phyloP scores from a whole-genome alignment of 2,888 invertebrate genomes.

The Drosophila demipolita region DNA sequence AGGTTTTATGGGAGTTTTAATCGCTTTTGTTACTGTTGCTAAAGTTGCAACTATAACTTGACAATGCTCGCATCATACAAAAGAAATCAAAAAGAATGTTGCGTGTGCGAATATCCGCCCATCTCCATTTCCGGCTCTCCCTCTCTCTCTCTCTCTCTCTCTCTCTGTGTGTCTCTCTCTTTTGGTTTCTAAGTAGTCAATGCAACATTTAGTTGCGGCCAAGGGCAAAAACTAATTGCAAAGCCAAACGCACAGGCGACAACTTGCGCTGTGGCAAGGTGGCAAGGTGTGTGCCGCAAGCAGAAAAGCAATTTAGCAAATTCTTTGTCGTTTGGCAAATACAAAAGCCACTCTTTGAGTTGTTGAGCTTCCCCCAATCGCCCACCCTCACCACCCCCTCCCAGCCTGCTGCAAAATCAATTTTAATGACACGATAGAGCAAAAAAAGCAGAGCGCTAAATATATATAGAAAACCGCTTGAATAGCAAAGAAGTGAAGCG shows the following conservation, averaged over 20 bases:
- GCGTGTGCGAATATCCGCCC: slow-evolving; percentile 40
- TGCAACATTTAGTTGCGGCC: slow-evolving; percentile 72
- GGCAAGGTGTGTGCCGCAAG: slow-evolving; percentile 48
- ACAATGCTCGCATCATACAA: slow-evolving; percentile 46
- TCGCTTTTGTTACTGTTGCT: slow-evolving; percentile 80
- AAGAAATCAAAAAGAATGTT: slow-evolving; percentile 54
- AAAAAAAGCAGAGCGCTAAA: slow-evolving; percentile 44
- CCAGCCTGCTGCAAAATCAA: slow-evolving; percentile 66
- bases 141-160: neutral
- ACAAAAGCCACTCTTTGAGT: slow-evolving; percentile 66
- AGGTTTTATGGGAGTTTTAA: slow-evolving; percentile 82
- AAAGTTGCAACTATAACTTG: slow-evolving; percentile 76
- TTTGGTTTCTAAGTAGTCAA: slow-evolving; percentile 57
- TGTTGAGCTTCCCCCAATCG: slow-evolving; percentile 21
- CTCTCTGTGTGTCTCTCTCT: neutral
- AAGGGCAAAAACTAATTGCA: slow-evolving; percentile 75
- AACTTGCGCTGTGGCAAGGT: slow-evolving; percentile 36
- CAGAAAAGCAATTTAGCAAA: slow-evolving; percentile 79
- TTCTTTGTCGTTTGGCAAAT: slow-evolving; percentile 77
- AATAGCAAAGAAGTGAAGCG: slow-evolving; percentile 38
- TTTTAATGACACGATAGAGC: slow-evolving; percentile 72
- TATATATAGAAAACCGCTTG: slow-evolving; percentile 41
- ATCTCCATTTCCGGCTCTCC: neutral
- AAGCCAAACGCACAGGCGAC: slow-evolving; percentile 74
- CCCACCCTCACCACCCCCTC: slow-evolving; percentile 3